Evolutionary conservation across 1,140 invertebrate genomes (phyloP), one percentile per base, ranked within the genome.

Genomic region (Oreohelix idahoensis): DNA sequence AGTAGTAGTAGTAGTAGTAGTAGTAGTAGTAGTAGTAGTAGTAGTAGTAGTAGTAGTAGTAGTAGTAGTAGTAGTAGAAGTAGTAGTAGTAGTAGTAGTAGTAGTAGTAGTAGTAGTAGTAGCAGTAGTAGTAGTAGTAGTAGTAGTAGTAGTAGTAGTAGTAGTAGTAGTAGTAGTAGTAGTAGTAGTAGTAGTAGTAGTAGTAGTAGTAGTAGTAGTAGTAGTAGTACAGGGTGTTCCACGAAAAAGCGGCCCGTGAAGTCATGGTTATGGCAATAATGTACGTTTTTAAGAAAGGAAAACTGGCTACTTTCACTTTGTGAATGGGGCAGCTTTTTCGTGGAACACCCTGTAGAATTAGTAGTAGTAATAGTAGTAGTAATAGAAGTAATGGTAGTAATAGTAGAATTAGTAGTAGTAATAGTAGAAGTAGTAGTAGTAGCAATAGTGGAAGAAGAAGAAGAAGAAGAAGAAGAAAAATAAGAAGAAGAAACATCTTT

Each of bases 51-150:
- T 78, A 73, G 80, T 74, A 2, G 80, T 1, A 73, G 80, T 81
- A 4, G 70, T 77, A 76, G 81, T 77, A 76, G 81, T 77, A 77
- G 74, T 83, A 78, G 70, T 74, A 81, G 80, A 49, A 77, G 80
- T 74, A 63, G 80, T 81, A 81, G 70, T 81, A 74, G 80, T 83
- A 78, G 81, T 83, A 81, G 78, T 80, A 80, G 58, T 71, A 80
- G 1, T 80, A 80, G 78, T 80, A 71, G 35, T 79, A 71, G 39
- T 81, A 71, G 58, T 79, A 79, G 58, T 79, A 66, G 45, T 81
- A n/a, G 26, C 38, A 38, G 49, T 58, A 36, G 35, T 58, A 45
- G 63, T 63, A 79, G 26, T 77, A 51, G 36, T 58, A 36, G 79
- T 81, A 36, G 38, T 36, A 39, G 38, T 71, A 39, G 38, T 36